A percentile compares a stretch with the other conserved stretches of the same genome.
These are phyloP conservation scores for Apotomis capreana DNA, from an alignment of 2,888 invertebrate species.

Conservation along the genomic window DNA sequence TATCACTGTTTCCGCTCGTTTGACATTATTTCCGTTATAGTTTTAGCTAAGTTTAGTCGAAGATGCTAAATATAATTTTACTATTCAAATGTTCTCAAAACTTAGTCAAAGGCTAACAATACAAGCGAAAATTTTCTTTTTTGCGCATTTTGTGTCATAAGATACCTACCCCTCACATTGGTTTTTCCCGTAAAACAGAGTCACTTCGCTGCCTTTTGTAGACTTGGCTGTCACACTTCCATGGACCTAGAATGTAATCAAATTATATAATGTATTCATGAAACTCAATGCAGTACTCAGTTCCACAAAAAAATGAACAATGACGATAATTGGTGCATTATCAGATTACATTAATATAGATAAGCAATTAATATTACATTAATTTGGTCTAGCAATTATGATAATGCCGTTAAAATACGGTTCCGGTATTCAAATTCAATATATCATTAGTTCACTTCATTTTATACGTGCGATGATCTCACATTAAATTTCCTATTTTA, in stretches of 20 bases:
- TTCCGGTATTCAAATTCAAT: background rate
- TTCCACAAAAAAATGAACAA: background rate
- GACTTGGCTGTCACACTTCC: background rate
- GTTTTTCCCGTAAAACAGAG: too few species aligned
- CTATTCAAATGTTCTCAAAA: too few species aligned
- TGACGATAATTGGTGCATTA: background rate
- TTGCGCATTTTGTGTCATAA: too few species aligned
- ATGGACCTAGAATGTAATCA: background rate
- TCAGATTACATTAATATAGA: constrained; percentile 15
- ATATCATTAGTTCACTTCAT: background rate
- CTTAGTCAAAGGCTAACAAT: too few species aligned
- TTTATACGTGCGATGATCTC: background rate
- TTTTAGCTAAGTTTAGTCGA: too few species aligned
- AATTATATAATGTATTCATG: constrained; percentile 1
- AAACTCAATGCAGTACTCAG: background rate
- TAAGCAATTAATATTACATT: constrained; percentile 13
- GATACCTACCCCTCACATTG: too few species aligned
- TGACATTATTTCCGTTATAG: too few species aligned
- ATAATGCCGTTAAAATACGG: background rate
- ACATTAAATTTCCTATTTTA: background rate
- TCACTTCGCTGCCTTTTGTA: background rate
- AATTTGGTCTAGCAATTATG: constrained; percentile 13
- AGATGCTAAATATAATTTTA: too few species aligned
- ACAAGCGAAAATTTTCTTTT: too few species aligned
- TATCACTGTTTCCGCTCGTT: too few species aligned